Conservation (phyloP, 2,113 vertebrate genomes). For the Phylloscopus whistleri region DNA sequence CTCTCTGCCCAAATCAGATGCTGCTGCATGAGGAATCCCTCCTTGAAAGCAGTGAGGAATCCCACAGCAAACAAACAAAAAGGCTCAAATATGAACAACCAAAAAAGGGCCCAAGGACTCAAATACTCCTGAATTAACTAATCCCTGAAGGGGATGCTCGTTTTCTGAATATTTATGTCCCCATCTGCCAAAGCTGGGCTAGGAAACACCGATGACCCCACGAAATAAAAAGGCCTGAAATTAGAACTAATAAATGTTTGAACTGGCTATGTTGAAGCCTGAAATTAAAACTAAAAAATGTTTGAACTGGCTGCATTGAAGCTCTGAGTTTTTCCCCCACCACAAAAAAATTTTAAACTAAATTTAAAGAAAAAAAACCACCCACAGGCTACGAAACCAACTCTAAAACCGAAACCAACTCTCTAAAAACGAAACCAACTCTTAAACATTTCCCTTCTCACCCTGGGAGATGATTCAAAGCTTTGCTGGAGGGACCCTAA, state of each 20-base stretch:
- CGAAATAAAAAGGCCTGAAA: background rate
- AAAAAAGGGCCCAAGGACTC: background rate
- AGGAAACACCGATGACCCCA: background rate
- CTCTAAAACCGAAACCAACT: background rate
- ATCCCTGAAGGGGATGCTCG: background rate
- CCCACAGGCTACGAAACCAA: background rate
- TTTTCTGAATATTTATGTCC: slow-evolving; percentile 1
- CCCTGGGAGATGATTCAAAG: slow-evolving; percentile 26
- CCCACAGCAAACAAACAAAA: background rate
- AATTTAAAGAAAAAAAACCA: background rate
- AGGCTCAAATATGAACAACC: background rate
- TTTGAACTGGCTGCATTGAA: background rate
- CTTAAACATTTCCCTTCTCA: background rate
- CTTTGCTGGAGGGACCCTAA: slow-evolving; percentile 58
- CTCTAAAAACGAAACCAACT: background rate
- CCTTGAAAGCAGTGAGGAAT: background rate
- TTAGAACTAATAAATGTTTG: background rate
- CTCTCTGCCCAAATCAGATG: background rate
- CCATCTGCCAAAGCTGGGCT: slow-evolving; percentile 8
- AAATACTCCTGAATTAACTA: background rate
- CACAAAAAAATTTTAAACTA: rapidly evolving
- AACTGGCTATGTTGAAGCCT: too few relatives aligned
- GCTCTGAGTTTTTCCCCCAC: background rate
- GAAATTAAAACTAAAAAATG: too few relatives aligned
- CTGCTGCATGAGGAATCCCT: background rate